A percentile compares a stretch with the other conserved stretches of the same genome.
These are phyloP conservation scores for Haemorhous mexicanus DNA, from an alignment of 2,113 vertebrate genomes.

Conservation along the genomic window DNA sequence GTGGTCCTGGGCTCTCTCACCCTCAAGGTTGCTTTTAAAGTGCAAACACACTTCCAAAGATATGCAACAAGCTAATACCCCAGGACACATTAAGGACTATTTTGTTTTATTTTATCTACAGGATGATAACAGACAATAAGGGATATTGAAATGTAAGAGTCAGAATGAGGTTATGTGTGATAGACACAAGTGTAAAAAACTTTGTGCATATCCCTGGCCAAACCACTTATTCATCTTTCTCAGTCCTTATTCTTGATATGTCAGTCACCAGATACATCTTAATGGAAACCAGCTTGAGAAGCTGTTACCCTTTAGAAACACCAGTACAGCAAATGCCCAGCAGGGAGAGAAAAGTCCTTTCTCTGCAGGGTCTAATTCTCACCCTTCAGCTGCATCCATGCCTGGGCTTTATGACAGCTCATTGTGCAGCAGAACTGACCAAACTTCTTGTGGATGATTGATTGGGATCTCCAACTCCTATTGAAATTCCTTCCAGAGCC, in stretches of 20 bases:
- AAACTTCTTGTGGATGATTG: neutral
- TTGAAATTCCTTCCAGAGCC: neutral
- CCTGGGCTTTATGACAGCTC: neutral
- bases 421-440: neutral
- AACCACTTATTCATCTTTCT: neutral
- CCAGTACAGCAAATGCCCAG: neutral
- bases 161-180: neutral
- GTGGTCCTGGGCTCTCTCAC: neutral
- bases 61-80: constrained; percentile 12
- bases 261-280: neutral
- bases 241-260: neutral
- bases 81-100: neutral
- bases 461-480: neutral
- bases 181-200: neutral
- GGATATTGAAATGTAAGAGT: neutral
- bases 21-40: constrained; percentile 60
- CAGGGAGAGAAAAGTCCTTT: neutral
- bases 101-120: constrained; percentile 9
- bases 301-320: neutral
- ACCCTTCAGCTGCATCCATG: neutral
- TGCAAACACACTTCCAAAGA: neutral
- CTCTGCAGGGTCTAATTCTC: neutral
- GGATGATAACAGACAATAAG: neutral
- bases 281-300: neutral
- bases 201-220: neutral